These are phyloP conservation scores for Cecropterus lyciades DNA, from an alignment of 1,140 invertebrate genomes.

Conservation along the genomic window DNA sequence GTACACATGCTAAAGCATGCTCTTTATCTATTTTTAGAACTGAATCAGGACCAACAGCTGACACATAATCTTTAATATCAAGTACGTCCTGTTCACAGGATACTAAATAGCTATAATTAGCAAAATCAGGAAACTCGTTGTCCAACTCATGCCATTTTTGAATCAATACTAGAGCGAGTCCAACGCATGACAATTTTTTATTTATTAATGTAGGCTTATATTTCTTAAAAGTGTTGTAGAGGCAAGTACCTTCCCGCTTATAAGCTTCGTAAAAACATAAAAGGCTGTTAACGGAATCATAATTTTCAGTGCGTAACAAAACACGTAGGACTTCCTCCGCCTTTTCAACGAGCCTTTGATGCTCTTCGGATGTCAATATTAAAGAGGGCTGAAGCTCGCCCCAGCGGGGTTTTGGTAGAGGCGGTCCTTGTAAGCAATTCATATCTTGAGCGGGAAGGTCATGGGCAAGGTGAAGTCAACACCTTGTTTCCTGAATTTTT, in stretches of 20 bases:
- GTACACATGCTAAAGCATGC: constrained; percentile 14
- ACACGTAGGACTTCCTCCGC: not conserved
- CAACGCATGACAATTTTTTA: constrained; percentile 16
- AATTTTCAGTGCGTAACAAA: not conserved
- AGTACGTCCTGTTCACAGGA: constrained; percentile 18
- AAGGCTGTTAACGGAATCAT: constrained; percentile 13
- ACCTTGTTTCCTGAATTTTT: not conserved
- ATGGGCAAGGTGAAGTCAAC: not conserved
- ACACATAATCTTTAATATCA: not conserved
- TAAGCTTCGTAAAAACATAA: constrained; percentile 5
- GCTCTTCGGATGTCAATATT: not conserved
- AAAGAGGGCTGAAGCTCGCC: not conserved
- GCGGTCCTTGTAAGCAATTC: not conserved
- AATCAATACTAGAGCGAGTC: constrained; percentile 1
- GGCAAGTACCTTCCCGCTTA: not conserved
- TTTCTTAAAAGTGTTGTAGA: constrained; percentile 3
- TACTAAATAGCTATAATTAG: constrained; percentile 3
- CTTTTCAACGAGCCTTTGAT: not conserved
- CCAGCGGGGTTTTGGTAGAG: constrained; percentile 17
- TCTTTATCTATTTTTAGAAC: constrained; percentile 8
- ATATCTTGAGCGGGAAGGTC: not conserved
- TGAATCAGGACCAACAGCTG: not conserved
- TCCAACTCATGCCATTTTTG: not conserved
- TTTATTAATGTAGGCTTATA: not conserved
- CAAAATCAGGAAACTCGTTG: not conserved